Evolutionary conservation across 2,888 invertebrate genomes (phyloP), one percentile per base, ranked within the genome.

Genomic region (Entomobrya multifasciata): DNA sequence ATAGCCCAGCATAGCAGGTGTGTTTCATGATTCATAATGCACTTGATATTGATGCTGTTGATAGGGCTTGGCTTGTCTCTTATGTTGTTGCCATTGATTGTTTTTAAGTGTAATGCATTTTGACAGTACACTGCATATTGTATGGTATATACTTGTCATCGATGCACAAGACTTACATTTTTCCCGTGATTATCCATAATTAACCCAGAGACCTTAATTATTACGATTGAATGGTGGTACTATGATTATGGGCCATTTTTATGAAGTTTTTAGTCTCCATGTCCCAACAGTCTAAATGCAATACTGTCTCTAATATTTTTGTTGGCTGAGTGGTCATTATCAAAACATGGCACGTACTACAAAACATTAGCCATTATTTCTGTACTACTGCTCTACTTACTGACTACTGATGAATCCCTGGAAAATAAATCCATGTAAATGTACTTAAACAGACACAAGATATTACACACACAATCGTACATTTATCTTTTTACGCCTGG

Each of bases 151-250:
- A 17, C 57, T 57, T 57, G 57, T 57, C 57, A 13, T 57, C 22
- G 4, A 36, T 67, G 11, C 25, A 60, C 60, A 60, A 36, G 60
- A 27, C 1, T 60, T 67, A 36, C 36, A 36, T 67, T n/a, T 20
- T n/a, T 41, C 49, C 15, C 20, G 22, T 65, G 70, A 80, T 70
- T 67, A 65, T 79, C 65, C 30, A 25, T 79, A 65, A 79, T 79
- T 79, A 79, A 49, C 65, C 79, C 65, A 20, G 25, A 52, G 65
- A 79, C 79, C 79, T 79, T 79, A 79, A 79, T 65, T 65, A 65
- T 52, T 25, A 60, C 49, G 15, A 49, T 27, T 27, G 11, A n/a
- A 60, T 13, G 44, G 15, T 57, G 30, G 60, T 8, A 27, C 25
- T 27, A 60, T 60, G 60, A 60, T 60, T 60, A 60, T 60, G 27